Evolutionary conservation across 2,888 invertebrate genomes (phyloP), one percentile per base, ranked within the genome.

Genomic region (Heliconius cydno): DNA sequence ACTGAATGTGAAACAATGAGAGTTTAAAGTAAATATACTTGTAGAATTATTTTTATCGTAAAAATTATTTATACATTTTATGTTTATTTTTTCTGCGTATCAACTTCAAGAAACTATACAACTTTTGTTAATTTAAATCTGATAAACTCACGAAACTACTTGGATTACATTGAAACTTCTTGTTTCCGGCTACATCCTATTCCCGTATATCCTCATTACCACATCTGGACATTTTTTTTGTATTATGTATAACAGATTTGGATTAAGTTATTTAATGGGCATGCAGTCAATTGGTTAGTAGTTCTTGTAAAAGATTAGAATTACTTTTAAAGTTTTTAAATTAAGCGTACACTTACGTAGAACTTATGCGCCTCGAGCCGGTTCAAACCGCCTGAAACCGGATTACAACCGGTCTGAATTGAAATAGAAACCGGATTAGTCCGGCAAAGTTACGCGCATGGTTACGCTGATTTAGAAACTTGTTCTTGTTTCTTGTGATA

Each of bases 401-500:
- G 90, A 91, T 91, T 91, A 91, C 87, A 87, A 86, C 88, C 87
- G 87, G 85, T 83, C 84, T 86, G 88, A 87, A 89, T 87, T 87
- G 87, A 86, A 86, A 88, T 88, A 86, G 89, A 90, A 92, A 91
- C 90, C 88, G 89, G 92, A 92, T 93, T 93, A 93, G 90, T 89
- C 90, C 90, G 86, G 87, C 86, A 87, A 92, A 92, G 90, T 93
- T 92, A 88, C 87, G 90, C 90, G 93, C 91, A 93, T 92, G 92
- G 93, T 91, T 90, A 92, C 91, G 90, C 91, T 90, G 92, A 94
- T 92, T 92, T 91, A 90, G 92, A 91, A 93, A 92, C 93, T 94
- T 92, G 86, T 85, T 85, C 84, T 84, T 84, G 92, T 92, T 92
- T 89, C 92, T 91, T 90, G 89, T 87, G 88, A 89, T 88, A 88